phyloP scores from a whole-genome alignment of 2,888 invertebrate genomes.

The Drosophila picticornis region DNA sequence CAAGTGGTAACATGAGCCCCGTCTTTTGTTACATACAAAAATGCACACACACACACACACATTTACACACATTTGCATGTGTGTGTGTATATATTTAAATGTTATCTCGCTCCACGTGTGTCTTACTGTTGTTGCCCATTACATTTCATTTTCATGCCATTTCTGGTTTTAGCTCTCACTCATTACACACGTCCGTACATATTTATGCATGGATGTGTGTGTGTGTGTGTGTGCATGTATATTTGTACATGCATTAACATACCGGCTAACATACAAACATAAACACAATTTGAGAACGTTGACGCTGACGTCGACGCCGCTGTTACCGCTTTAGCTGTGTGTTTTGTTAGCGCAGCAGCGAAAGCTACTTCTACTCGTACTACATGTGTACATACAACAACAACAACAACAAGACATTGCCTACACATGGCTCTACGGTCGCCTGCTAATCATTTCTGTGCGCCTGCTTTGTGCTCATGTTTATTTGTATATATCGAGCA shows the following conservation, averaged over 20 bases:
- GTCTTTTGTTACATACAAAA: conserved; percentile 18
- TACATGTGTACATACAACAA: conserved; percentile 41
- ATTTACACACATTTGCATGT: conserved; percentile 23
- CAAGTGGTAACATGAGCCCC: conserved; percentile 21
- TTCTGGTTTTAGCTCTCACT: conserved; percentile 73
- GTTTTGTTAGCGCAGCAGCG: conserved; percentile 42
- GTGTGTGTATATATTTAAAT: conserved; percentile 46
- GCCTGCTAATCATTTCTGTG: conserved; percentile 73
- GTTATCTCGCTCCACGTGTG: conserved; percentile 32
- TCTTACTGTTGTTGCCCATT: conserved; percentile 55
- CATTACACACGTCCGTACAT: conserved; percentile 62
- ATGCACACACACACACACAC: conserved; percentile 9
- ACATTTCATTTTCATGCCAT: conserved; percentile 74
- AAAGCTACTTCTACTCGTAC: conserved; percentile 62
- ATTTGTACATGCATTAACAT: conserved; percentile 38
- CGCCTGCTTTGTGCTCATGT: conserved; percentile 80
- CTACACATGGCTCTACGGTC: conserved; percentile 52
- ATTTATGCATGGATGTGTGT: conserved; percentile 12
- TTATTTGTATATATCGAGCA: conserved; percentile 82
- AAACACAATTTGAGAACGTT: conserved; percentile 73
- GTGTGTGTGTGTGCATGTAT: conserved; percentile 20
- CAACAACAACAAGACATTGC: conserved; percentile 51
- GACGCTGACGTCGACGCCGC: conserved; percentile 48
- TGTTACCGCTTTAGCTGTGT: conserved; percentile 70
- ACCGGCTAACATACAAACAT: conserved; percentile 52